Base-by-base conservation (phyloP, 37 sponge, comb jelly and placozoan species). In the Amphimedon queenslandica region DNA sequence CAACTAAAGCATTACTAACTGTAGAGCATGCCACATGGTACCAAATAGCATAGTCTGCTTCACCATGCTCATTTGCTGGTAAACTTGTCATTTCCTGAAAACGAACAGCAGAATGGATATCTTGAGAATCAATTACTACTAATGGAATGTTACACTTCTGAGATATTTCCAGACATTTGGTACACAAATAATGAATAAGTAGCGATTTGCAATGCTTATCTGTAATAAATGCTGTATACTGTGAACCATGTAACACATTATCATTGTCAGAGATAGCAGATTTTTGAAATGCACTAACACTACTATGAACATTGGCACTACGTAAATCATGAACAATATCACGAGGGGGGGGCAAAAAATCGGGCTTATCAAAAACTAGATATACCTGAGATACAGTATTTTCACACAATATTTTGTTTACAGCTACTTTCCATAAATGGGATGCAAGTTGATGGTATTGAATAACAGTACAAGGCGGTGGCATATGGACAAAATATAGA, bases 1-100 rank as follows among this genome's bases (percentile, higher is more conserved):
- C 38, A 16, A 67, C 39, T 6, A 67, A 20, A 18, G 36, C 36
- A 67, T 67, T 24, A 16, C 10, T 18, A 20, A 37, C 20, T 20
- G 35, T 24, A 18, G 68, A 35, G 6, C 36, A 6, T 34, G 32
- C 18, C 8, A 31, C 31, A 67, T 67, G 68, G 68, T 67, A 36
- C 68, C 68, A 67, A 35, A 67, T 32, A 35, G 68, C 68, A 67
- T 34, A 67, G 16, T 67, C 68, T 67, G 68, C 68, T 16, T 67
- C 68, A 10, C 68, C 68, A 67, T 67, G 68, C 37, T 67, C 37
- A 33, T 67, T 67, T 6, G 16, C 10, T 24, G 68, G 23, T 10
- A 8, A 8, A 8, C 28, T 10, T 8, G n/a, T 28, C 28, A 61
- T 18, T 10, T 61, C 6, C 6, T 31, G 31, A 31, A 30, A 30